Evolutionary conservation across 2,797 vertebrate genomes (phyloP), one percentile per base, ranked within the genome.

Genomic region (Apodemus agrarius): DNA sequence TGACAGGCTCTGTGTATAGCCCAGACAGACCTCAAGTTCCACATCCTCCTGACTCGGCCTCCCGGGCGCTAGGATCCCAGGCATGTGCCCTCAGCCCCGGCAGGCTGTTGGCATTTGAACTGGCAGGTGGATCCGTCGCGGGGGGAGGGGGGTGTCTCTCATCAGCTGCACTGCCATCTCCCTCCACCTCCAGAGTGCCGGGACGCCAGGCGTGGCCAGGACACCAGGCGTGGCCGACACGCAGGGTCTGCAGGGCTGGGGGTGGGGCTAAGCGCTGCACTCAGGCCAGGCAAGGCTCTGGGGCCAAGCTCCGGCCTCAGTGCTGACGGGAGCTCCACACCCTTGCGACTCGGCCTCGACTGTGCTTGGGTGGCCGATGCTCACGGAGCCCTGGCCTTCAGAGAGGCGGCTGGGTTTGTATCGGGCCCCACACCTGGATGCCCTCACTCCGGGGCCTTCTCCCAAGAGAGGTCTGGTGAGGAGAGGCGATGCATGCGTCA

Each of bases 381-480:
- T 9, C 54, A 24, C 52, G 63, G 14, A n/a, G 49, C 26, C 54
- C 84, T 13, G 6, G 52, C 13, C 52, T 46, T 29, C 29, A 52
- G 31, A 31, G 16, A 1, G 43, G 43, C 0, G 22, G 22, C 49
- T 6, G 8, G 74, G 43, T 43, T 0, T 6, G 6, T 16, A 19
- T 43, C 82, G 22, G 37, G 37, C 19, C 9, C 59, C 59, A 43
- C 24, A 2, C 81, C 37, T 10, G 11, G 57, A 24, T 29, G 7
- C 17, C 16, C 59, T 63, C 59, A 59, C 81, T 63, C 81, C 57
- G 17, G 37, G 19, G 3, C 29, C 81, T 61, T 31, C 7, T 43
- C 54, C 81, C 57, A 19, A 4, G 57, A 57, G 37, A 40, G 21
- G n/a, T 22, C 57, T 24, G 19, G n/a, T 37, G 52, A n/a, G 12